Conservation (phyloP, 2,888 invertebrate genomes). For the Pheosia gnoma region DNA sequence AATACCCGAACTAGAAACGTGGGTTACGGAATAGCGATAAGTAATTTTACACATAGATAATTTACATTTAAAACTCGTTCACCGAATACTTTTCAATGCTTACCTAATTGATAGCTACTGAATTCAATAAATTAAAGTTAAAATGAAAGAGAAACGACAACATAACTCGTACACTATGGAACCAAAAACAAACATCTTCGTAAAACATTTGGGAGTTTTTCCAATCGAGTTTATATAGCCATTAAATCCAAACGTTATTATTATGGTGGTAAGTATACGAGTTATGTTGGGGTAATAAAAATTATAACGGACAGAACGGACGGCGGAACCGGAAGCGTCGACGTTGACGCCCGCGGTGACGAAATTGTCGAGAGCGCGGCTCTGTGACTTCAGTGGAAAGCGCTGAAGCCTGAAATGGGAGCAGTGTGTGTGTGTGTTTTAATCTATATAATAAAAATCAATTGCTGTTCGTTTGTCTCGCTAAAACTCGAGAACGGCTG, state of each 20-base stretch:
- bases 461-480: no score
- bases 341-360: conserved; percentile 46
- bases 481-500: no score
- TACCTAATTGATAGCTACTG: no score
- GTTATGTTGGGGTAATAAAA: conserved; percentile 51
- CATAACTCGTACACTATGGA: no score
- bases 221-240: neutral
- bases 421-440: neutral
- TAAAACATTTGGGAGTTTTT: no score
- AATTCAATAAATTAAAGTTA: no score
- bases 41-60: no score
- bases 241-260: conserved; percentile 19
- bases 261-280: conserved; percentile 34
- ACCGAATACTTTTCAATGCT: no score
- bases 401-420: neutral
- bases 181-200: no score
- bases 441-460: no score
- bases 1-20: conserved; percentile 7
- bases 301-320: conserved; percentile 52
- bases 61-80: no score
- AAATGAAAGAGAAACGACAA: no score
- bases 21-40: conserved; percentile 2
- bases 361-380: conserved; percentile 46
- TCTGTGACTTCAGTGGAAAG: conserved; percentile 9
- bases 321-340: conserved; percentile 57